These are phyloP conservation scores for Stomatorhinus walkeri DNA, from an alignment of 2,797 vertebrate genomes.

Conservation along the genomic window DNA sequence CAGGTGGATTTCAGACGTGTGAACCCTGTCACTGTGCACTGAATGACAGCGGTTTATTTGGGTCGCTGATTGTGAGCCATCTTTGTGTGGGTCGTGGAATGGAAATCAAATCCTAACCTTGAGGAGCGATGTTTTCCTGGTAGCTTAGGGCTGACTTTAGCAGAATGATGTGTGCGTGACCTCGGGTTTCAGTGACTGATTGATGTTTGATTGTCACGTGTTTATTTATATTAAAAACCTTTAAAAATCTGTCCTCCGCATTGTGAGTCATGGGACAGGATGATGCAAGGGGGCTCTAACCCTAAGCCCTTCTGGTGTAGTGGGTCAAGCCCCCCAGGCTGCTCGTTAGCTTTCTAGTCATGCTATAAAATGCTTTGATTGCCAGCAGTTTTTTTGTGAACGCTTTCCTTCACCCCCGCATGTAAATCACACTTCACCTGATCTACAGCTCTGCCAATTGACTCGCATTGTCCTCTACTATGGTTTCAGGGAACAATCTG, in stretches of 20 bases:
- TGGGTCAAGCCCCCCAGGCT: not conserved
- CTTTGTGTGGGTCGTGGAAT: not conserved
- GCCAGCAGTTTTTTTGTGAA: not conserved
- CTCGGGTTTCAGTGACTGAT: not conserved
- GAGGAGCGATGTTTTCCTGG: not conserved
- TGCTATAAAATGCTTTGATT: not conserved
- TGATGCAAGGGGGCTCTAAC: not conserved
- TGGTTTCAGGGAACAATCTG: not conserved
- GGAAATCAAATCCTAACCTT: not conserved
- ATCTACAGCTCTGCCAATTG: not conserved
- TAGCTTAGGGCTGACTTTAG: not conserved
- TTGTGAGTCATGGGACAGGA: not conserved
- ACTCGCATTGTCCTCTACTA: not conserved
- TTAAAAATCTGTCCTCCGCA: not conserved
- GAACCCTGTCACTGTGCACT: slow-evolving; percentile 43
- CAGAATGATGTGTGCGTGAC: not conserved
- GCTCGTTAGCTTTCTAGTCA: not conserved
- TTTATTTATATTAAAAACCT: not conserved
- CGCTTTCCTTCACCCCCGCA: not conserved
- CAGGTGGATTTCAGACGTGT: slow-evolving; percentile 48
- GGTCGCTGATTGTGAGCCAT: slow-evolving; percentile 30
- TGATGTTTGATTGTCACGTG: not conserved
- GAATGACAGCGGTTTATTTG: slow-evolving; percentile 53
- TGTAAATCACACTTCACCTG: not conserved
- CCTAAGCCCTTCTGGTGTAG: not conserved